Base-by-base conservation (phyloP, 2,113 vertebrate species). In the Laticauda colubrina region DNA sequence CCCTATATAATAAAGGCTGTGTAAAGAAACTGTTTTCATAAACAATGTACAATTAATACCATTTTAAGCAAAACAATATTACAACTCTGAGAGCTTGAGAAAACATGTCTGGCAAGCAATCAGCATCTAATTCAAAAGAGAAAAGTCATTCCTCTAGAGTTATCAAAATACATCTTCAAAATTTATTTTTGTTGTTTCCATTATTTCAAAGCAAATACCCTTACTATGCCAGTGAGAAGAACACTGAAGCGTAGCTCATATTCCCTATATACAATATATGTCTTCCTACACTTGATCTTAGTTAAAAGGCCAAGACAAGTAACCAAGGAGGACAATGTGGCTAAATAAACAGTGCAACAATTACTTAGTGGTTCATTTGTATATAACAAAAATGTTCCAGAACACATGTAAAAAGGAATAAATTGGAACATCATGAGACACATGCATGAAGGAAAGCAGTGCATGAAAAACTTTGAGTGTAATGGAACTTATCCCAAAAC, bases 41-140 rank as follows among this genome's bases (percentile, higher is more conserved):
- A 29, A 64, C 11, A 95, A 92, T 53, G 90, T 34, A 93, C 89
- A 90, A 95, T 90, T 90, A 94, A 24, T 91, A 93, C 24, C 75
- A 93, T 54, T 94, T 90, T 90, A 43, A 93, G 24, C 24, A 95
- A 96, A 95, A 94, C 10, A 87, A 93, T 53, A 95, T 51, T 91
- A 88, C 94, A 93, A 56, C 15, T 92, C 29, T 93, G 89, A 93
- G 94, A 94, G 53, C 15, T 89, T 94, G 59, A n/a, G 57, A 93
- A 96, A 96, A 89, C 54, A 89, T 2, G 55, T 26, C 54, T 89
- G 75, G 56, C 89, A 92, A 96, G 34, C n/a, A 93, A 94, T 93
- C 2, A 91, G 91, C 85, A 51, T 94, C 93, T 29, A 48, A 89
- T 5, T n/a, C 48, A 6, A 86, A 93, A 90, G 54, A 43, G 21